These are phyloP conservation scores for Rhinophrynus dorsalis DNA, from an alignment of 2,797 vertebrate species.

Conservation along the genomic window DNA sequence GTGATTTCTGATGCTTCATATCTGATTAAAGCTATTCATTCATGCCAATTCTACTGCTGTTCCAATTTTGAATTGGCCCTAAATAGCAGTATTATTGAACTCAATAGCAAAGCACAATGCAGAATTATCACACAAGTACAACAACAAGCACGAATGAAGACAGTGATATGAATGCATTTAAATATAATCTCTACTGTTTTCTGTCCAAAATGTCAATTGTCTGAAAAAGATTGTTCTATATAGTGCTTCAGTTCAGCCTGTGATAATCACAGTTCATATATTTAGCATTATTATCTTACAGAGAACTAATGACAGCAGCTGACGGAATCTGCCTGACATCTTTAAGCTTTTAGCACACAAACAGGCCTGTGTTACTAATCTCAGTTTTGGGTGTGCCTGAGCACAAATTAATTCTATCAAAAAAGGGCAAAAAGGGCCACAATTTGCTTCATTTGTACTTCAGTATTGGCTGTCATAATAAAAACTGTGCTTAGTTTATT, in stretches of 20 bases:
- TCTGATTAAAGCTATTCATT: conserved; percentile 44
- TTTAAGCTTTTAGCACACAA: not conserved
- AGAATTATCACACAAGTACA: conserved; percentile 23
- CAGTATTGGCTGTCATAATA: too few relatives aligned
- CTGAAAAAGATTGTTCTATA: conserved; percentile 19
- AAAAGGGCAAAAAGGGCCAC: too few relatives aligned
- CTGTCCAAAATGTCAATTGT: conserved; percentile 48
- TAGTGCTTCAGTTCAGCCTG: conserved; percentile 17
- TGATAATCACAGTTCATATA: conserved; percentile 35
- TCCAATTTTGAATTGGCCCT: conserved; percentile 45
- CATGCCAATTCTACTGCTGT: conserved; percentile 38
- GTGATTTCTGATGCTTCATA: conserved; percentile 38
- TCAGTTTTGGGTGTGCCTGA: too few relatives aligned
- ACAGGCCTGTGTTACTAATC: too few relatives aligned
- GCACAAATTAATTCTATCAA: too few relatives aligned
- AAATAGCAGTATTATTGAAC: conserved; percentile 47
- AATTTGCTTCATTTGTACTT: too few relatives aligned
- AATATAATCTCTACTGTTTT: conserved; percentile 40
- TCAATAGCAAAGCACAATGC: conserved; percentile 42
- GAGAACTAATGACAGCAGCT: conserved; percentile 10
- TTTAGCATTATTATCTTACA: conserved; percentile 33
- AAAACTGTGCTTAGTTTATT: too few relatives aligned
- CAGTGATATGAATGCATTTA: conserved; percentile 49
- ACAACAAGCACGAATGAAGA: conserved; percentile 31
- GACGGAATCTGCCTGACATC: not conserved